Percentiles rank a stretch among this genome's conserved stretches.
Evolutionary conservation across 2,888 invertebrate species (phyloP).

Genomic region (Cerastis leucographa): DNA sequence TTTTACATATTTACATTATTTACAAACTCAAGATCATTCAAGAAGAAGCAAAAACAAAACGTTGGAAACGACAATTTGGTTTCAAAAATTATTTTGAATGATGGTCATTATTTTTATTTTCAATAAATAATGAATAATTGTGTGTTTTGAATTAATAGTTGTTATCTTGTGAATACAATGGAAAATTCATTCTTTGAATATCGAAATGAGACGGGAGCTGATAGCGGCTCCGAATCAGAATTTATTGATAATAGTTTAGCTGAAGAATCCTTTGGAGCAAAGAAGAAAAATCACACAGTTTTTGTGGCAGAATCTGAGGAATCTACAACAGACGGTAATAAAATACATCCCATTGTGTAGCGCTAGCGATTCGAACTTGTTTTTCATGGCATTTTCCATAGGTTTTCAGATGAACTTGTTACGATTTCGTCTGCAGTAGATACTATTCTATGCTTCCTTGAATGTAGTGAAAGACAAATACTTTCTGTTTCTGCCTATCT

Average conservation of each 20-base stretch:
- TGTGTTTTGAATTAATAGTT: slow-evolving; percentile 39
- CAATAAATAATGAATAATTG: slow-evolving; percentile 41
- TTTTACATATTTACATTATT: neutral
- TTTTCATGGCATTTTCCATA: neutral
- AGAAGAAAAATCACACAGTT: slow-evolving; percentile 82
- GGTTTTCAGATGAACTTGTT: neutral
- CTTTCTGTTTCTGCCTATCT: neutral
- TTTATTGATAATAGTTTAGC: slow-evolving; percentile 82
- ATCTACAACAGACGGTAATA: slow-evolving; percentile 78
- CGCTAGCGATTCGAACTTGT: neutral
- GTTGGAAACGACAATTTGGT: slow-evolving; percentile 70
- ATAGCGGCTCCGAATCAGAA: slow-evolving; percentile 81
- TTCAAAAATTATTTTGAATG: slow-evolving; percentile 71
- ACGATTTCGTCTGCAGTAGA: neutral
- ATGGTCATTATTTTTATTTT: slow-evolving; percentile 50
- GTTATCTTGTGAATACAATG: slow-evolving; percentile 71
- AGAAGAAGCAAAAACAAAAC: slow-evolving; percentile 63
- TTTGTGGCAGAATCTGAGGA: slow-evolving; percentile 87
- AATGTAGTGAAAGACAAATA: neutral
- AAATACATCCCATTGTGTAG: neutral
- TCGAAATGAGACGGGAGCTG: slow-evolving; percentile 77
- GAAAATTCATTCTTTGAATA: slow-evolving; percentile 87
- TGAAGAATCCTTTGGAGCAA: slow-evolving; percentile 73
- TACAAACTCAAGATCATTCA: no score
- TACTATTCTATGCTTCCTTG: neutral